Base-by-base conservation (phyloP, 1,140 invertebrate genomes). In the Drosophila eugracilis region DNA sequence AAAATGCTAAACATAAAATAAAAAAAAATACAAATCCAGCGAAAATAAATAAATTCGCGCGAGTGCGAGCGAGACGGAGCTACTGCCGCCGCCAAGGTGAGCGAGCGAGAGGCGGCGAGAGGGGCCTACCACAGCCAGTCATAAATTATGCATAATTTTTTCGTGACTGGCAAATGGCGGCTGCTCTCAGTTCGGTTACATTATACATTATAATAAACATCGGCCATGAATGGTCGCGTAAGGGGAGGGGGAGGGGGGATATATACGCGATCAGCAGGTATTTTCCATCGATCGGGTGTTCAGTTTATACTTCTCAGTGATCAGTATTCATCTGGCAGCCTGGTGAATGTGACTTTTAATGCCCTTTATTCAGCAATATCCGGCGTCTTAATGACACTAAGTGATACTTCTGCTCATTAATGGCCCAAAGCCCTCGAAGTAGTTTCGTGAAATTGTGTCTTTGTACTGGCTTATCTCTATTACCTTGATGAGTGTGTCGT, bases 71-170 rank as follows among this genome's bases (percentile, higher is more conserved):
- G 53, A 49, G 65, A 54, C 45, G n/a, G 57, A 63, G 57, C 21
- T 41, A 41, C 7, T 22, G n/a, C 14, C 1, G 47, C 15, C 26
- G 17, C 30, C 32, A 47, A 75, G 49, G 54, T 39, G 50, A 73
- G 41, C n/a, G 44, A 78, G 53, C 42, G 53, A 60, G 54, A 78
- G 44, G 36, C 19, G 34, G 6, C 3, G n/a, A 7, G 22, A 3
- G 22, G 42, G 41, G 39, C 6, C 12, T 21, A 14, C 62, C n/a
- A 39, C 83, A 86, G 81, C 81, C 80, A 84, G 80, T 84, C 81
- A 84, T 84, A 86, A 84, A 84, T 84, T 84, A 84, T 84, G 80
- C 80, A 84, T 59, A 86, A 86, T 71, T 78, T 85, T 75, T 67
- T 74, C 70, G 65, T 75, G 76, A 86, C 77, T 86, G 63, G 80